Percentiles rank a stretch among this genome's conserved stretches.
phyloP scores from a whole-genome alignment of 92 coral and sea anemone genomes.

The Umimayanthus chanpuru region DNA sequence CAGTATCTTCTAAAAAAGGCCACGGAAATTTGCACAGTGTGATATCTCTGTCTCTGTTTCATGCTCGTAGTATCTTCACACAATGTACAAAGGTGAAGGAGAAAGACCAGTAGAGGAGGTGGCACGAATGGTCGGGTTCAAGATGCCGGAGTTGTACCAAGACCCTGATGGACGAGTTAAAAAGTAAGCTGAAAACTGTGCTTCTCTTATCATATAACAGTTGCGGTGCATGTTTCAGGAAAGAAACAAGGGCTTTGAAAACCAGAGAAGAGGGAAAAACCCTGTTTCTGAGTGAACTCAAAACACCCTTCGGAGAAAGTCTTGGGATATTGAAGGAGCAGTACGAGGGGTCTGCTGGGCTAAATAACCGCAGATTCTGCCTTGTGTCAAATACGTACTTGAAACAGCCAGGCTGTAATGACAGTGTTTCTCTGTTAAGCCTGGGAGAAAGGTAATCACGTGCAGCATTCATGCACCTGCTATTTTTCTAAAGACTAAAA shows the following conservation, averaged over 20 bases:
- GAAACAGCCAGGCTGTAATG: too few species aligned
- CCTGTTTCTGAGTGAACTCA: neutral
- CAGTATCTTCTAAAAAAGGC: too few species aligned
- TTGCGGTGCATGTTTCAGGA: neutral
- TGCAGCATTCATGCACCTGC: too few species aligned
- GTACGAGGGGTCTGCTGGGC: neutral
- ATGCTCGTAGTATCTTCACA: slow-evolving; percentile 15
- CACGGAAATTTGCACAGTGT: too few species aligned
- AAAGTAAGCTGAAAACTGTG: neutral
- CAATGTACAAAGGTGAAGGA: slow-evolving; percentile 29
- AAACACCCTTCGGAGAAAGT: neutral
- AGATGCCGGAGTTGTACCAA: slow-evolving; percentile 26
- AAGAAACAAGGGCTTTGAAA: neutral
- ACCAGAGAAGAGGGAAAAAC: neutral
- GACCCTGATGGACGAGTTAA: neutral
- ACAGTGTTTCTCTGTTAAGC: too few species aligned
- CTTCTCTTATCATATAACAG: neutral
- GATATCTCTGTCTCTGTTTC: neutral
- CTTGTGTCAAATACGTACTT: too few species aligned
- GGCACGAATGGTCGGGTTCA: slow-evolving; percentile 32
- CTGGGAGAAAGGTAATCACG: too few species aligned
- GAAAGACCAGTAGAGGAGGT: slow-evolving; percentile 41
- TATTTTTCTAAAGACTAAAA: too few species aligned
- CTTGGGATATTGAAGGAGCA: neutral
- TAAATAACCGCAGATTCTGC: too few species aligned